phyloP scores from a whole-genome alignment of 2,888 invertebrate genomes.

The Halictus ligatus region DNA sequence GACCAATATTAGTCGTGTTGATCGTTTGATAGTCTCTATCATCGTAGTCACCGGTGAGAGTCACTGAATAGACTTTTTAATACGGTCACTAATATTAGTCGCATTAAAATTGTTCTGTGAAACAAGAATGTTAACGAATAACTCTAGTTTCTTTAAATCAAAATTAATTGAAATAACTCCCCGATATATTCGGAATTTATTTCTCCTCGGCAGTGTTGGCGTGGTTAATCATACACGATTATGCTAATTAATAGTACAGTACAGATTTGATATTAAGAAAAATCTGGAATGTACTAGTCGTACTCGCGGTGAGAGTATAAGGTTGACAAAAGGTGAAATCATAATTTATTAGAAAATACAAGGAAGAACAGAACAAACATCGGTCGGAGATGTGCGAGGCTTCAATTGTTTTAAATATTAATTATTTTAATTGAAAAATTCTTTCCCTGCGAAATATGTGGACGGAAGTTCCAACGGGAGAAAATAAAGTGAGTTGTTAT shows the following conservation, averaged over 20 bases:
- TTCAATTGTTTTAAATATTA: neutral
- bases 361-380: neutral
- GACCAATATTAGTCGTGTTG: neutral
- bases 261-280: neutral
- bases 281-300: neutral
- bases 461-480: neutral
- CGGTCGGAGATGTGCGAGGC: neutral
- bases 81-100: neutral
- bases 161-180: neutral
- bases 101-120: neutral
- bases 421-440: neutral
- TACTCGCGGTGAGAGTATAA: neutral
- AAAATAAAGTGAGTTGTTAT: neutral
- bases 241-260: neutral
- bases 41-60: neutral
- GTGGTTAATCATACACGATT: neutral
- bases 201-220: neutral
- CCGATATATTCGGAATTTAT: neutral
- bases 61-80: neutral
- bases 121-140: neutral
- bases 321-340: neutral
- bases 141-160: neutral
- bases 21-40: neutral
- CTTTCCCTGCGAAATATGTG: neutral
- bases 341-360: neutral